Evolutionary conservation across 2,113 vertebrate species (phyloP).

Genomic region (Terrapene triunguis): DNA sequence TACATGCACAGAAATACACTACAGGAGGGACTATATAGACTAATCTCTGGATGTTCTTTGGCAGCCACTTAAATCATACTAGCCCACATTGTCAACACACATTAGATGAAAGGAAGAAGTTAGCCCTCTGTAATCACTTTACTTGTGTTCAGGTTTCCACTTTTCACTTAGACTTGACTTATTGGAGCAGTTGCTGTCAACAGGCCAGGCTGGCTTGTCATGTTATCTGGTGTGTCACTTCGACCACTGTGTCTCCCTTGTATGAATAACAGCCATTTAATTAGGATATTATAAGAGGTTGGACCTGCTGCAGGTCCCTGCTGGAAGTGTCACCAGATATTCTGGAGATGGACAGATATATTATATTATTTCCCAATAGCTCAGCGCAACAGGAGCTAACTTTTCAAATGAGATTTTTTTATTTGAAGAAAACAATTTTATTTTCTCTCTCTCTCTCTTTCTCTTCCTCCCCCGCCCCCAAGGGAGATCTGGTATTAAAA

Average conservation of each 20-base stretch:
- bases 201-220: background rate
- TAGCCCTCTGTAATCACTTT: conserved; percentile 6
- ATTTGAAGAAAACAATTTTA: conserved; percentile 49
- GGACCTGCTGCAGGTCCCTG: conserved; percentile 3
- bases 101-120: background rate
- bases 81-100: background rate
- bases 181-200: background rate
- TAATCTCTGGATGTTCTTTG: background rate
- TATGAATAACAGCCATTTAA: conserved; percentile 58
- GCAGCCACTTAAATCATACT: background rate
- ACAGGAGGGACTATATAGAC: background rate
- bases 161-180: conserved; percentile 8
- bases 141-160: background rate
- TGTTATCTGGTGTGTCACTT: conserved; percentile 2
- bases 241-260: background rate
- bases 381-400: background rate
- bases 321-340: conserved; percentile 10
- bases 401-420: conserved; percentile 43
- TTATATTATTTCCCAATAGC: background rate
- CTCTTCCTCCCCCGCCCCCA: rapidly evolving
- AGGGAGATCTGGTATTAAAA: conserved; percentile 45
- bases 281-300: conserved; percentile 44
- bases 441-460: background rate
- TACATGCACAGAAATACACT: background rate
- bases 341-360: conserved; percentile 9